These are phyloP conservation scores for Oceanites oceanicus DNA, from an alignment of 2,113 vertebrate species.

Conservation along the genomic window DNA sequence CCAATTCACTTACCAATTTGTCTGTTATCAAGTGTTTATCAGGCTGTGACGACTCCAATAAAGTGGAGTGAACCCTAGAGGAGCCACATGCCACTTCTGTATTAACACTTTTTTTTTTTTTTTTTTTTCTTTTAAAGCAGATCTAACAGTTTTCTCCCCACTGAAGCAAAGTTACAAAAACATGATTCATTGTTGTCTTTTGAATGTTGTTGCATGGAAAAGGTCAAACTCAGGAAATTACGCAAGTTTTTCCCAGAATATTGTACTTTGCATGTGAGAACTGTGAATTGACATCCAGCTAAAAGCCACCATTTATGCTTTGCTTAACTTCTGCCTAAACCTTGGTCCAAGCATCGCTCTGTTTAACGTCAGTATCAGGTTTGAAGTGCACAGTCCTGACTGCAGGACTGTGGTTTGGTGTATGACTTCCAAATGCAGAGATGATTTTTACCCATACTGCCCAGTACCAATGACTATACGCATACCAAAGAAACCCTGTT, in stretches of 20 bases:
- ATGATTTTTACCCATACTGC: neutral
- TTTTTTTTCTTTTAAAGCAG: neutral
- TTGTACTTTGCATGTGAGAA: neutral
- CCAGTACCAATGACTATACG: too few relatives aligned
- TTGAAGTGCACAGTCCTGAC: neutral
- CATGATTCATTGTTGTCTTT: neutral
- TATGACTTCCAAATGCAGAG: neutral
- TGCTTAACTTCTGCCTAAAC: neutral
- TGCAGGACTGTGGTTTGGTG: neutral
- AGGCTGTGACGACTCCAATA: neutral
- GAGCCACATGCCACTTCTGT: neutral
- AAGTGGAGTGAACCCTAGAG: neutral
- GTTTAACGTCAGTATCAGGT: neutral
- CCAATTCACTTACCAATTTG: constrained; percentile 36
- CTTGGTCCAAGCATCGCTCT: neutral
- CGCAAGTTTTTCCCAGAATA: neutral
- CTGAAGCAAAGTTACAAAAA: neutral
- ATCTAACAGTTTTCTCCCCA: neutral
- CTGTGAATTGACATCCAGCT: neutral
- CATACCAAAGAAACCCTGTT: neutral
- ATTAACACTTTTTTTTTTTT: neutral
- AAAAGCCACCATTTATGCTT: neutral
- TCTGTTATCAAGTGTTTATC: constrained; percentile 16
- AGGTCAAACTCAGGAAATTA: neutral
- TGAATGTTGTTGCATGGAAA: neutral